A percentile compares a stretch with the other conserved stretches of the same genome.
These are phyloP conservation scores for Sterrhoptilus dennistouni DNA, from an alignment of 2,113 vertebrate species.

Conservation along the genomic window DNA sequence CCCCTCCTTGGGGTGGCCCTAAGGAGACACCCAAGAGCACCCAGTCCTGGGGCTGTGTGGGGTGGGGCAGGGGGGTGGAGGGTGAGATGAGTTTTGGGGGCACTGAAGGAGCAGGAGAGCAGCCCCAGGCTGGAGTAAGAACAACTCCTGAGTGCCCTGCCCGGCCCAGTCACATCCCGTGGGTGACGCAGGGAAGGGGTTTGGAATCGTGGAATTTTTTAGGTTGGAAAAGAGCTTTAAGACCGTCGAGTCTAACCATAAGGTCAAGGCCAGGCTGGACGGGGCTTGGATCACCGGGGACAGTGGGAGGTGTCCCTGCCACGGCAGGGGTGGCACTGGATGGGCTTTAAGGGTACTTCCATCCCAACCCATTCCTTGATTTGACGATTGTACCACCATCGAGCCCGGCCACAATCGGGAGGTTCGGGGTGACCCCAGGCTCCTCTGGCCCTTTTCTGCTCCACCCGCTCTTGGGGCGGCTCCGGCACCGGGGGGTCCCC, in stretches of 20 bases:
- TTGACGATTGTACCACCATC: too few relatives aligned
- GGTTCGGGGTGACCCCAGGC: background rate
- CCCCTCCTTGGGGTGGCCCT: background rate
- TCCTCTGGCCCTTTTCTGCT: fast-evolving
- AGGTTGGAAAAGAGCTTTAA: background rate
- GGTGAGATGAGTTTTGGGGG: fast-evolving
- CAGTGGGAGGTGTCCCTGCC: too few relatives aligned
- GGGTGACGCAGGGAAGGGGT: fast-evolving
- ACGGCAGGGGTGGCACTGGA: too few relatives aligned
- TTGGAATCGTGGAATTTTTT: fast-evolving
- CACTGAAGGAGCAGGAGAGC: background rate
- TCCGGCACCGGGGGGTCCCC: background rate
- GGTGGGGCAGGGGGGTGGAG: background rate
- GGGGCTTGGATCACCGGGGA: background rate
- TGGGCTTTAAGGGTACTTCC: background rate
- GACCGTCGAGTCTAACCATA: fast-evolving
- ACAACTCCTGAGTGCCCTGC: background rate
- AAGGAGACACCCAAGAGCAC: fast-evolving
- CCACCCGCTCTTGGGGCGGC: fast-evolving
- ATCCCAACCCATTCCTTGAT: background rate
- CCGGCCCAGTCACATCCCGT: fast-evolving
- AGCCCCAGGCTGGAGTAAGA: fast-evolving
- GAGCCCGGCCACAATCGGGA: background rate
- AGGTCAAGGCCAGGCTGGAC: background rate
- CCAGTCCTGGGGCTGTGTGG: background rate